Percentiles rank a stretch among this genome's conserved stretches.
Evolutionary conservation across 1,140 invertebrate genomes (phyloP).

Genomic region (Bombus sylvicola): DNA sequence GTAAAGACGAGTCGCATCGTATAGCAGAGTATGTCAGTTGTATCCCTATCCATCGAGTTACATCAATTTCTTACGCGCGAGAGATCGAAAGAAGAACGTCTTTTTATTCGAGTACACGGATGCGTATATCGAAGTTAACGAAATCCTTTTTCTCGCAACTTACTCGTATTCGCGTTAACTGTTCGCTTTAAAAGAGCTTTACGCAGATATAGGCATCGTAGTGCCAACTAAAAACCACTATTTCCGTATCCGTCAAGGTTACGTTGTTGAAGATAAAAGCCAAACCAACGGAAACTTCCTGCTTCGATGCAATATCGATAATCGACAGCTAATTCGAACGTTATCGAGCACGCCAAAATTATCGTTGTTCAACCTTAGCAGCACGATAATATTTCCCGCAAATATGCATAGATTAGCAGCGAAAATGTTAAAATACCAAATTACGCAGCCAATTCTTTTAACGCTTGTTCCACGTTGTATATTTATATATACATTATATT

Average conservation of each 20-base stretch:
- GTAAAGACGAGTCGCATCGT: not conserved
- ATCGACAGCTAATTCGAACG: not conserved
- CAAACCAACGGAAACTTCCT: not conserved
- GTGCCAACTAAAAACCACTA: not conserved
- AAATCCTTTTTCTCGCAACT: too few relatives aligned
- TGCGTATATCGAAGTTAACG: too few relatives aligned
- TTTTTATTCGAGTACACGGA: not conserved
- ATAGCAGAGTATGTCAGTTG: not conserved
- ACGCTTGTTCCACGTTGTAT: too few relatives aligned
- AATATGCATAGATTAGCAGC: not conserved
- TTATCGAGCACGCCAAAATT: slow-evolving; percentile 11
- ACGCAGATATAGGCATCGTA: not conserved
- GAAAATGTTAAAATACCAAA: too few relatives aligned
- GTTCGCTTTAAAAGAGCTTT: not conserved
- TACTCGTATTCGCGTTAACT: too few relatives aligned
- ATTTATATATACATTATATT: too few relatives aligned
- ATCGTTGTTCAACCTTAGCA: not conserved
- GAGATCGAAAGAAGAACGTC: not conserved
- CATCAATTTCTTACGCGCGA: not conserved
- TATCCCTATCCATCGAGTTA: not conserved
- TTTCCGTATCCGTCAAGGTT: not conserved
- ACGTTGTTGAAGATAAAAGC: not conserved
- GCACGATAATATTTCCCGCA: not conserved
- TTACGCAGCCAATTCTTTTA: too few relatives aligned
- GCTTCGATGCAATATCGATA: not conserved